Percentiles rank a stretch among this genome's conserved stretches.
These are phyloP conservation scores for Coenonympha arcania DNA, from an alignment of 2,888 invertebrate species.

Conservation along the genomic window DNA sequence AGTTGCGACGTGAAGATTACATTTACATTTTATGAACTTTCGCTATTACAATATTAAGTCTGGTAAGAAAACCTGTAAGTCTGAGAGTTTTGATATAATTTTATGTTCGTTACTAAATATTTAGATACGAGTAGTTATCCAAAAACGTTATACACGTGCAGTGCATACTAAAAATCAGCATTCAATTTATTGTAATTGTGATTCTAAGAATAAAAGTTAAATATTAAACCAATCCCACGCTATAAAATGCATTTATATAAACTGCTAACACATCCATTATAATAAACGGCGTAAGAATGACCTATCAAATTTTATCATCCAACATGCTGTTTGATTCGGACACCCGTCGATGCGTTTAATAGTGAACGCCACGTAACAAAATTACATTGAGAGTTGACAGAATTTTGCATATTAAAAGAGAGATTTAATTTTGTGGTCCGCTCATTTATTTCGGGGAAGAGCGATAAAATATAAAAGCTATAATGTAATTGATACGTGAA, in stretches of 20 bases:
- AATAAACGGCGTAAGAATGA: conserved; percentile 13
- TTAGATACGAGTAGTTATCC: too few relatives aligned
- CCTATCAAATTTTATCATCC: conserved; percentile 23
- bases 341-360: conserved; percentile 18
- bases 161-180: too few relatives aligned
- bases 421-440: conserved; percentile 24
- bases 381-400: conserved; percentile 23
- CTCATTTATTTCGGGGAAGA: conserved; percentile 16
- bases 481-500: conserved; percentile 25
- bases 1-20: too few relatives aligned
- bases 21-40: too few relatives aligned
- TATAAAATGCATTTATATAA: not conserved
- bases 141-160: too few relatives aligned
- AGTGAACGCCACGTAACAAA: conserved; percentile 20
- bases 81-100: too few relatives aligned
- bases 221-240: not conserved
- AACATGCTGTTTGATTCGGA: conserved; percentile 22
- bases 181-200: not conserved
- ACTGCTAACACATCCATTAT: conserved; percentile 3
- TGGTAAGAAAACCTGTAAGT: too few relatives aligned
- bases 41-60: too few relatives aligned
- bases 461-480: conserved; percentile 24
- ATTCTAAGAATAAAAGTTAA: not conserved
- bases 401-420: conserved; percentile 27
- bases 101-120: too few relatives aligned